Base-by-base conservation (phyloP, 2,797 vertebrate genomes). In the Microctenopoma lineatum region DNA sequence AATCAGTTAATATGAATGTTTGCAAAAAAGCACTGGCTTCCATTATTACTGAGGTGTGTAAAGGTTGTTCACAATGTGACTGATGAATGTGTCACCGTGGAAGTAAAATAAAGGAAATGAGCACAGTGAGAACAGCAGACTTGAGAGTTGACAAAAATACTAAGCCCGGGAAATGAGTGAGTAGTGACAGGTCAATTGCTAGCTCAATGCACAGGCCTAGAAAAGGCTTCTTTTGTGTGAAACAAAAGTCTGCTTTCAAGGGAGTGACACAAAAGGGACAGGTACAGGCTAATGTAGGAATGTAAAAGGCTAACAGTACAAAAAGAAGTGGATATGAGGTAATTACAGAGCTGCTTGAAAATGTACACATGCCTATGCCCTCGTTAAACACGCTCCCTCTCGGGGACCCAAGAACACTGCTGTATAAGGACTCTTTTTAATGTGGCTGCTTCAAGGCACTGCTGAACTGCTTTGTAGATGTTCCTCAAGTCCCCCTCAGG, bases 401-500 rank as follows among this genome's bases (percentile, higher is more conserved):
- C 7, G 4, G 67, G 70, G 70, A 88, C 84, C 77, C 12, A 3
- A 63, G 66, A 77, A 90, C 74, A 85, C 84, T 80, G 83, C 75
- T 61, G 71, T 61, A 66, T 64, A 74, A 77, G 74, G 67, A 88
- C 68, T 84, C 46, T 77, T 86, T 88, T 87, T 82, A 75, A 88
- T 0, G 0, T 64, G 62, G 14, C 14, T 78, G 84, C 87, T 87
- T 85, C 81, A 86, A 89, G 85, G 86, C 72, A 74, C 75, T 38
- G 58, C 78, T 45, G 65, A 52, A 65, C 75, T 59, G 67, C 79
- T 89, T 94, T 88, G 87, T 87, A 85, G 88, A 81, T 65, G 47
- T 81, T 73, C 79, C 81, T 80, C 67, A 76, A 55, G 70, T 53
- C 56, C 64, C 81, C 69, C 71, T 16, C 41, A 68, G 84, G 80